Evolutionary conservation across 37 sponge, comb jelly and placozoan species (phyloP).

Genomic region (Axinella damicornis): DNA sequence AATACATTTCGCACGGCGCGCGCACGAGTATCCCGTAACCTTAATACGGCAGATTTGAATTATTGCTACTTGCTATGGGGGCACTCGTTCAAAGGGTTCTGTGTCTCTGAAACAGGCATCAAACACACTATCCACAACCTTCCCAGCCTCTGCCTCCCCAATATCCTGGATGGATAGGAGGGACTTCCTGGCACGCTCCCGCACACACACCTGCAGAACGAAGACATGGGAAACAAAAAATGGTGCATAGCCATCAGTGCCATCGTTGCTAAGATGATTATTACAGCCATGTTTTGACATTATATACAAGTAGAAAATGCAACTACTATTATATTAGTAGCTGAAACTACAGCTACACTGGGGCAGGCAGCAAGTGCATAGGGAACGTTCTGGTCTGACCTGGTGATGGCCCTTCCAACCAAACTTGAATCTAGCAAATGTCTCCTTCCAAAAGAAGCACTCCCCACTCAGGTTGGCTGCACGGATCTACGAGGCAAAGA

Average conservation of each 20-base stretch:
- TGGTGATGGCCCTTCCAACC: constrained; percentile 94
- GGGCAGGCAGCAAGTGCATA: too few species aligned
- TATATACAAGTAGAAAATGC: too few species aligned
- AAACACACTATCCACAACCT: constrained; percentile 88
- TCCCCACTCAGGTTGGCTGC: constrained; percentile 97
- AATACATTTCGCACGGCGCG: too few species aligned
- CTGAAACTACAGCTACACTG: too few species aligned
- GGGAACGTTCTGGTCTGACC: constrained; percentile 15
- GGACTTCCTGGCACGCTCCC: constrained; percentile 80
- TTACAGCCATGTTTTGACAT: too few species aligned
- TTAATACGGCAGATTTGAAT: too few species aligned
- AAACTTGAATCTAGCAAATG: constrained; percentile 86
- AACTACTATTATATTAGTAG: too few species aligned
- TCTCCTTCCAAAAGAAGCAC: constrained; percentile 94
- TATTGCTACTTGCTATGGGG: constrained; percentile 66
- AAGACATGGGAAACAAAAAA: neutral
- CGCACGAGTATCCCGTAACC: too few species aligned
- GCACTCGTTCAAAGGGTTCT: constrained; percentile 89
- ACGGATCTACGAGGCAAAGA: constrained; percentile 62
- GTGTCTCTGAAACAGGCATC: constrained; percentile 84
- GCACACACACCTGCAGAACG: constrained; percentile 76
- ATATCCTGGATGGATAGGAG: constrained; percentile 80
- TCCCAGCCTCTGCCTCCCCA: constrained; percentile 65
- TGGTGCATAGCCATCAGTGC: neutral
- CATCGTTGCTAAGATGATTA: too few species aligned